Base-by-base conservation (phyloP, 2,888 invertebrate genomes). In the Hemistola chrysoprasaria region DNA sequence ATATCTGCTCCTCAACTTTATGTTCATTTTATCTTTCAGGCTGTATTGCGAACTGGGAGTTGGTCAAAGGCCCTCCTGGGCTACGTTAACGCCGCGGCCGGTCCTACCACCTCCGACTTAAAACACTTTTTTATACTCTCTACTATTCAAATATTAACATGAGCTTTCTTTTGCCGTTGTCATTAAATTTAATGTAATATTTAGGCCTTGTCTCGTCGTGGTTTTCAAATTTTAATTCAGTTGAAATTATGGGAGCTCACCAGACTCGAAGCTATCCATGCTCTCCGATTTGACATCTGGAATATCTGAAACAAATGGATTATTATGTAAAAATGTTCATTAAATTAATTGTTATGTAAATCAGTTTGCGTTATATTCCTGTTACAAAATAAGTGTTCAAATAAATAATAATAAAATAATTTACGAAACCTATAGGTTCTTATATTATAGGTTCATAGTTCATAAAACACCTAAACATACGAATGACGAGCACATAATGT, bases 11-110 rank as follows among this genome's bases (percentile, higher is more conserved):
- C 82, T 86, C 80, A 86, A 87, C 78, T 86, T 87, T 87, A 87
- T 83, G 86, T 87, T 84, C 85, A 81, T 87, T 87, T 88, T 87
- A 88, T 88, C 84, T 87, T 86, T 87, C 81, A 78, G 82, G 75
- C 78, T 77, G 82, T 85, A 86, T 82, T 84, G 83, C 82, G 81
- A 79, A 65, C 65, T 76, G 71, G 86, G 83, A 81, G 76, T 73
- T 69, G 66, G 74, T 58, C 78, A 81, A 87, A 79, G 77, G 81
- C 82, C 73, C 87, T 88, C 87, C 55, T 73, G 86, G 85, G 87
- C 72, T 82, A 68, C 85, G 84, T 87, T 87, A 85, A 81, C 79
- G 73, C 73, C 70, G 73, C 72, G 75, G 73, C 75, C 70, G 71
- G 71, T 70, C 74, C 71, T 71, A 62, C 70, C 76, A 77, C 74